Base-by-base conservation (phyloP, 1,140 invertebrate species). In the Bathynomus jamesi region DNA sequence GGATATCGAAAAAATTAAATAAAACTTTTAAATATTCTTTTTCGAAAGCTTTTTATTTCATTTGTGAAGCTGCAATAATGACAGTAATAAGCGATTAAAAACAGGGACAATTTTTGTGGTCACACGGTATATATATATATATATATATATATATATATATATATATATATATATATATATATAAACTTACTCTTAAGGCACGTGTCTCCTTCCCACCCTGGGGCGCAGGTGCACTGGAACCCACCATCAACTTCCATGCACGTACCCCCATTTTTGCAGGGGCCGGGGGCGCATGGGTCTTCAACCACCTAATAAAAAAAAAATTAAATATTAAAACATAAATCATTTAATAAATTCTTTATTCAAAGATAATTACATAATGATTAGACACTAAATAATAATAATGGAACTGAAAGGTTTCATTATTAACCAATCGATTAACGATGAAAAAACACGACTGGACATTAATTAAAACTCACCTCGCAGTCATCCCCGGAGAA, bases 261-360 rank as follows among this genome's bases (percentile, higher is more conserved):
- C 61, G 92, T 84, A 13, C 89, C 93, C 10, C 91, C 91, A 80
- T 96, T 94, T 78, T 88, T 86, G 81, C 94, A 96, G 17, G 85
- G 85, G 0, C 91, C 90, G 27, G 87, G 87, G 73, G 86, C 83
- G 78, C 93, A 96, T 81, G 95, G 92, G 76, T 87, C 83, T 71
- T 76, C 70, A 21, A 74, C 74, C 13, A 69, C 64, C 69, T 76
- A 31, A 13, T 4, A 28, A 28, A 13, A 32, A 25, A 11, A 21
- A 4, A n/a, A 28, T 62, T 25, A 24, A 24, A 27, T 13, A 24
- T 30, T 17, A 3, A 28, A 40, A n/a, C n/a, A n/a, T n/a, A n/a
- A n/a, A n/a, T n/a, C n/a, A n/a, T n/a, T n/a, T n/a, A n/a, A n/a
- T n/a, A n/a, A n/a, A n/a, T n/a, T n/a, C n/a, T n/a, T n/a, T n/a